phyloP scores from a whole-genome alignment of 2,888 invertebrate species.

The Eugnorisma glareosa region DNA sequence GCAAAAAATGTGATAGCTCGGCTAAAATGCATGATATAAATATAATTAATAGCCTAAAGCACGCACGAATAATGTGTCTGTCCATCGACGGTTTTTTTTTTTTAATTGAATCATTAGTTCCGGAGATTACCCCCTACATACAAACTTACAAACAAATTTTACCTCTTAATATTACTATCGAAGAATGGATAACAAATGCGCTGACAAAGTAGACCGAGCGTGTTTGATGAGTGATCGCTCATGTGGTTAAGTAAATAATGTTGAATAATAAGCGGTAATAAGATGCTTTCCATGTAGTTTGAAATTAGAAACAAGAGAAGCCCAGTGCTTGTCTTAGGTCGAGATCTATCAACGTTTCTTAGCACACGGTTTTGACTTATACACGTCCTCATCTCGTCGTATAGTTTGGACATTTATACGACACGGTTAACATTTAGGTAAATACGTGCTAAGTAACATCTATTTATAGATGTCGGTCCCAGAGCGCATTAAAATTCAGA shows the following conservation, averaged over 20 bases:
- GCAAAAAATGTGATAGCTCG: too few species aligned
- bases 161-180: too few species aligned
- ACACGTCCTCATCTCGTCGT: neutral
- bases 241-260: neutral
- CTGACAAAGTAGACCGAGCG: slow-evolving; percentile 5
- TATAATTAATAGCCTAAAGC: too few species aligned
- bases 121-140: too few species aligned
- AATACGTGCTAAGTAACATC: neutral
- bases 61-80: too few species aligned
- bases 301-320: neutral
- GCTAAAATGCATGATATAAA: too few species aligned
- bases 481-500: slow-evolving; percentile 1
- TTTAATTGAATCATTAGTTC: too few species aligned
- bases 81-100: too few species aligned
- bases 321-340: neutral
- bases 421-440: neutral
- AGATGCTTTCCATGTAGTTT: neutral
- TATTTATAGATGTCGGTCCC: neutral
- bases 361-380: neutral
- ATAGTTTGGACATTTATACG: neutral
- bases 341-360: neutral
- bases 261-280: neutral
- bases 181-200: neutral
- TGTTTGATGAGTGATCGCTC: slow-evolving; percentile 1
- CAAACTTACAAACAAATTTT: too few species aligned